A percentile compares a stretch with the other conserved stretches of the same genome.
phyloP scores from a whole-genome alignment of 2,113 vertebrate species.

The Macrotus californicus region DNA sequence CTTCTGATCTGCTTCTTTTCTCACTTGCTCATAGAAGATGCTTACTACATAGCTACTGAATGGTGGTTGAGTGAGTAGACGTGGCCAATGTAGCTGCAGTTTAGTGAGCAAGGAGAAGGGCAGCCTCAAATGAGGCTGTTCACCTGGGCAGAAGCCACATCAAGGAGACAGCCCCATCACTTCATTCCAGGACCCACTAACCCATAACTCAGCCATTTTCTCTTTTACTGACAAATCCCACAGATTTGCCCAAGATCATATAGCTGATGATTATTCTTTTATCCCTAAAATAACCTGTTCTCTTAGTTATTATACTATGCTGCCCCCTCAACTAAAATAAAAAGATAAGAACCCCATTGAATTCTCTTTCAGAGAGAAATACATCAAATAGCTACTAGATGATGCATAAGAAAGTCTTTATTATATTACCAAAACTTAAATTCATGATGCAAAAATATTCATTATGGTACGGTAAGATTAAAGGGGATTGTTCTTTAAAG shows the following conservation, averaged over 20 bases:
- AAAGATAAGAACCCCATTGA: background rate
- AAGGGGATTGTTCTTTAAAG: background rate
- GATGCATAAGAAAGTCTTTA: background rate
- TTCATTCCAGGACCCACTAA: background rate
- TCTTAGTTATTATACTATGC: background rate
- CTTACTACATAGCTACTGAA: background rate
- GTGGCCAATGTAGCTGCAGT: background rate
- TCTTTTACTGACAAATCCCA: background rate
- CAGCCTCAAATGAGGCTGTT: background rate
- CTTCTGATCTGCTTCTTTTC: background rate
- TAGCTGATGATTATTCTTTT: background rate
- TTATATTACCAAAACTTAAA: background rate
- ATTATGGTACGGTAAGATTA: background rate
- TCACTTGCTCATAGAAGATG: background rate
- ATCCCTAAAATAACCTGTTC: background rate
- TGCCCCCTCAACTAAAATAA: background rate
- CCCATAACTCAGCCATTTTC: background rate
- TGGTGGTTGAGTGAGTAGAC: background rate
- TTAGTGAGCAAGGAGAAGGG: background rate
- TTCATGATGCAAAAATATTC: slow-evolving; percentile 8
- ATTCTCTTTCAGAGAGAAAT: background rate
- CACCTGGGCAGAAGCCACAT: background rate
- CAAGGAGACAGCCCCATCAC: background rate
- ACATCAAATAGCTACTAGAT: background rate
- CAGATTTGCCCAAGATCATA: background rate